Evolutionary conservation across 2,888 invertebrate genomes (phyloP), one percentile per base, ranked within the genome.

Genomic region (Zaprionus bogoriensis): DNA sequence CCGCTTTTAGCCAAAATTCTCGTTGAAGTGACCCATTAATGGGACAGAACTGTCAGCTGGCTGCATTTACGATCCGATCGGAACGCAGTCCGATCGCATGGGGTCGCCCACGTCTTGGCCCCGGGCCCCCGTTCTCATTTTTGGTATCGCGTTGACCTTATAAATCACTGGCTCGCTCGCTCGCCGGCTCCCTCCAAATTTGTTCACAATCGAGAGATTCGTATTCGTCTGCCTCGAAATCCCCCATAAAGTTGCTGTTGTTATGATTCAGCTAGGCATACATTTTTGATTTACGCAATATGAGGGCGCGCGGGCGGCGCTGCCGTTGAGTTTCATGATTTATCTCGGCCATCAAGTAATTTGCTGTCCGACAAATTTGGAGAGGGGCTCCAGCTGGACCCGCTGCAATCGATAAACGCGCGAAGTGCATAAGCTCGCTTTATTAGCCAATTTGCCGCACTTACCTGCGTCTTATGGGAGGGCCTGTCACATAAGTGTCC

Each of bases 281-380:
- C 59, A 82, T 57, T 62, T 85, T 75, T 82, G 85, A 84, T 82
- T 84, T 81, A 79, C 73, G 79, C 85, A 84, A 84, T 68, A 63
- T 42, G n/a, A n/a, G n/a, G n/a, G n/a, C n/a, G 14, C 45, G 58
- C 36, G 65, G 65, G 71, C 53, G 68, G 7, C 32, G 27, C 10
- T n/a, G 39, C 38, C 62, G 48, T 44, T 45, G 67, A 55, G 64
- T 66, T 63, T 53, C 45, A 67, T 78, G 77, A 82, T 84, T 82
- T 84, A 82, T 85, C 47, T 53, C 25, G 20, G 51, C 67, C 66
- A 77, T 75, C 68, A 64, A 80, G 60, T 76, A 74, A 80, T 80
- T 73, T 77, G 45, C 36, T 53, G 45, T 54, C 39, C 20, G 67
- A 84, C 81, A 84, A 81, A 80, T 84, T 78, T 76, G 48, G 59